A percentile compares a stretch with the other conserved stretches of the same genome.
Evolutionary conservation across 2,888 invertebrate species (phyloP).

Genomic region (Phragmatobia fuliginosa): DNA sequence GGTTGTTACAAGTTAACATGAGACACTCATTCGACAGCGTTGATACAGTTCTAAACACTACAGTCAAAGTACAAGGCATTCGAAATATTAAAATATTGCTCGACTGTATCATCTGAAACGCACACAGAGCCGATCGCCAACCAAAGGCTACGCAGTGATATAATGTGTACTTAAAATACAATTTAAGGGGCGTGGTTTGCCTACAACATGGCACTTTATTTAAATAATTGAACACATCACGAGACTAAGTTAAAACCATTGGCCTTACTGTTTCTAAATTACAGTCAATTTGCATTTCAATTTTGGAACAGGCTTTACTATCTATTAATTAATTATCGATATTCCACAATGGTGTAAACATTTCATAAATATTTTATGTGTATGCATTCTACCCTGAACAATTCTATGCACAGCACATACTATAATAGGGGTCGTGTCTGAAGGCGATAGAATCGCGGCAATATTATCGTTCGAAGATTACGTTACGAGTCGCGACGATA

Average conservation of each 20-base stretch:
- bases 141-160: conserved; percentile 13
- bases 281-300: conserved; percentile 17
- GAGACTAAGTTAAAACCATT: conserved; percentile 28
- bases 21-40: conserved; percentile 16
- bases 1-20: conserved; percentile 46
- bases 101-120: conserved; percentile 13
- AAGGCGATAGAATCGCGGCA: no score
- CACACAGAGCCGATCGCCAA: conserved; percentile 6
- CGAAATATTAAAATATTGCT: conserved; percentile 28
- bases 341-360: neutral
- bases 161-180: conserved; percentile 13
- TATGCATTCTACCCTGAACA: neutral
- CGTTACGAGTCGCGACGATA: no score
- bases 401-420: neutral
- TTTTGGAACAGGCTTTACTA: neutral
- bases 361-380: neutral
- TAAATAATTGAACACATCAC: conserved; percentile 35
- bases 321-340: no score
- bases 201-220: conserved; percentile 27
- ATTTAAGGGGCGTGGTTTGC: conserved; percentile 24
- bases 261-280: conserved; percentile 17
- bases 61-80: conserved; percentile 21
- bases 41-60: conserved; percentile 17
- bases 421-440: neutral
- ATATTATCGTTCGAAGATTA: no score